A percentile compares a stretch with the other conserved stretches of the same genome.
Evolutionary conservation across 2,797 vertebrate species (phyloP).

Genomic region (Pogoniulus pusillus): DNA sequence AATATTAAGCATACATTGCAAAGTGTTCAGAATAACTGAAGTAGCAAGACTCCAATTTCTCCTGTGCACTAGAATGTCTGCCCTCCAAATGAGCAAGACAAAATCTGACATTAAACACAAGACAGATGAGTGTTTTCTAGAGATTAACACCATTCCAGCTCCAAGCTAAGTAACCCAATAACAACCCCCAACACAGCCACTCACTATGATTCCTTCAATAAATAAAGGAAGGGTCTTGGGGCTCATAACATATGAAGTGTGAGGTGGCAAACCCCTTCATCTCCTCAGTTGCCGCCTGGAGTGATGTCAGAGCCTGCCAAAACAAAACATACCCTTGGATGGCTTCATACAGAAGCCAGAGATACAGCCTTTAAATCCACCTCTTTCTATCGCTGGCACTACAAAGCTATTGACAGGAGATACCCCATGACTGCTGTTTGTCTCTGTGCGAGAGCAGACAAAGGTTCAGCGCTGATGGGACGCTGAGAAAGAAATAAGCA

Average conservation of each 20-base stretch:
- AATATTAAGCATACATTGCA: neutral
- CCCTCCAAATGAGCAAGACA: neutral
- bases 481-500: neutral
- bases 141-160: neutral
- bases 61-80: neutral
- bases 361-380: neutral
- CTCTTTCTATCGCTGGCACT: neutral
- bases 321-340: neutral
- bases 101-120: neutral
- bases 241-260: neutral
- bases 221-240: neutral
- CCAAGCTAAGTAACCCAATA: neutral
- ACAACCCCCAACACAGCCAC: neutral
- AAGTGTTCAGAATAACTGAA: neutral
- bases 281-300: neutral
- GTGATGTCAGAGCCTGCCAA: neutral
- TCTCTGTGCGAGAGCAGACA: neutral
- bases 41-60: neutral
- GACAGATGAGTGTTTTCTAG: neutral
- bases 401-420: neutral
- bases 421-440: neutral
- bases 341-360: neutral
- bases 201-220: neutral
- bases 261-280: neutral
- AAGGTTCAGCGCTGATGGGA: neutral